These are phyloP conservation scores for Neelides sp. DNA, from an alignment of 1,140 invertebrate genomes.

Conservation along the genomic window DNA sequence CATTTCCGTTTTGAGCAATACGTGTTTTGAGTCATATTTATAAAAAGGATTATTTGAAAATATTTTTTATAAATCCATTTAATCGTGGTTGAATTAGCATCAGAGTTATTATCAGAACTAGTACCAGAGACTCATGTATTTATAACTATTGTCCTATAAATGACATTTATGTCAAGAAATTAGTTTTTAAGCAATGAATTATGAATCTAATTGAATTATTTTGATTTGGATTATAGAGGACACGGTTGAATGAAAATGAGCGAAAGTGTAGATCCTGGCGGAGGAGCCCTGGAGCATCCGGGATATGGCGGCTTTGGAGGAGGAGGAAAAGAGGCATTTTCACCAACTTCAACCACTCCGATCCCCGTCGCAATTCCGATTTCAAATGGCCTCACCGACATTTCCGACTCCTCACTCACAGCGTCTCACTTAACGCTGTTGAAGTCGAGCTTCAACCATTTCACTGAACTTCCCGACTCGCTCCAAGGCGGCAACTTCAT, in stretches of 20 bases:
- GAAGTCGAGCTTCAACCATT: slow-evolving; percentile 17
- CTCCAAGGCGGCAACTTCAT: slow-evolving; percentile 19
- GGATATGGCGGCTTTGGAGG: slow-evolving; percentile 17
- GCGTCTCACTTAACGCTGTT: slow-evolving; percentile 25
- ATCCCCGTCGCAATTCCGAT: slow-evolving; percentile 6
- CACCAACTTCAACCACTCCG: slow-evolving; percentile 13
- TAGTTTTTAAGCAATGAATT: too few species aligned
- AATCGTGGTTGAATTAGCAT: too few species aligned
- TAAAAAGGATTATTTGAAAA: too few species aligned
- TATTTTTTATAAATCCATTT: too few species aligned
- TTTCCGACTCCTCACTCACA: slow-evolving; percentile 5
- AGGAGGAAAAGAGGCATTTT: slow-evolving; percentile 21
- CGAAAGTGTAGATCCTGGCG: slow-evolving; percentile 27
- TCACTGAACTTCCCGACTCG: slow-evolving; percentile 9
- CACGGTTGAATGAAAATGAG: slow-evolving; percentile 21
- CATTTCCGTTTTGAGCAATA: too few species aligned
- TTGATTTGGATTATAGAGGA: neutral
- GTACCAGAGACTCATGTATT: too few species aligned
- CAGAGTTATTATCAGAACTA: too few species aligned
- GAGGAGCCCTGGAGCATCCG: slow-evolving; percentile 26
- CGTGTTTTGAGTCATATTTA: too few species aligned
- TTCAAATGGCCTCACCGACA: slow-evolving; percentile 19
- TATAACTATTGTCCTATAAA: too few species aligned
- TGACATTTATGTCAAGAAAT: too few species aligned
- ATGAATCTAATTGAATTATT: too few species aligned